Evolutionary conservation across 2,797 vertebrate species (phyloP).

Genomic region (Myiotriccus ornatus): DNA sequence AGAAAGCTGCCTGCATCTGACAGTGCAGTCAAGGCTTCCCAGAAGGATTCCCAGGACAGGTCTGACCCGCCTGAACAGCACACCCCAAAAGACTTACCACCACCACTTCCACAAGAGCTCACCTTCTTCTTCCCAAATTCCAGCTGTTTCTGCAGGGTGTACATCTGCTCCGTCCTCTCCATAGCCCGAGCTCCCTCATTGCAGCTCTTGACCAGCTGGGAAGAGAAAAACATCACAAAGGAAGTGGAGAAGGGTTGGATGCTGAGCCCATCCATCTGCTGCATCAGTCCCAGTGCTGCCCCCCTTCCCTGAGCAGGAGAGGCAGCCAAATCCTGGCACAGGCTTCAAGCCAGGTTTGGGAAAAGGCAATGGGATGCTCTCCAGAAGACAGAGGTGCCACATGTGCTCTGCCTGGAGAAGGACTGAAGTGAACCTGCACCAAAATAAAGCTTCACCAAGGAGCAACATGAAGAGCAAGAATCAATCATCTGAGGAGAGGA

Average conservation of each 20-base stretch:
- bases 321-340: background rate
- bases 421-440: background rate
- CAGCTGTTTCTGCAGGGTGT: constrained; percentile 92
- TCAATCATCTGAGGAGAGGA: background rate
- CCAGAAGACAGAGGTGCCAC: background rate
- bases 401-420: background rate
- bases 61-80: fast-evolving
- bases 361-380: background rate
- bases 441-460: background rate
- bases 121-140: constrained; percentile 97
- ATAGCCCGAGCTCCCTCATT: constrained; percentile 91
- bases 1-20: background rate
- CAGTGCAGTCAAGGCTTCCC: background rate
- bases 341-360: background rate
- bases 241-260: fast-evolving
- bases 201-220: constrained; percentile 89
- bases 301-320: background rate
- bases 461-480: background rate
- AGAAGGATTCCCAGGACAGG: background rate
- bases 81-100: background rate
- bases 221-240: background rate
- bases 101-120: background rate
- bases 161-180: constrained; percentile 96
- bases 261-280: background rate
- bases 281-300: background rate